These are phyloP conservation scores for Drosophila anomelani DNA, from an alignment of 2,888 invertebrate genomes.

Conservation along the genomic window DNA sequence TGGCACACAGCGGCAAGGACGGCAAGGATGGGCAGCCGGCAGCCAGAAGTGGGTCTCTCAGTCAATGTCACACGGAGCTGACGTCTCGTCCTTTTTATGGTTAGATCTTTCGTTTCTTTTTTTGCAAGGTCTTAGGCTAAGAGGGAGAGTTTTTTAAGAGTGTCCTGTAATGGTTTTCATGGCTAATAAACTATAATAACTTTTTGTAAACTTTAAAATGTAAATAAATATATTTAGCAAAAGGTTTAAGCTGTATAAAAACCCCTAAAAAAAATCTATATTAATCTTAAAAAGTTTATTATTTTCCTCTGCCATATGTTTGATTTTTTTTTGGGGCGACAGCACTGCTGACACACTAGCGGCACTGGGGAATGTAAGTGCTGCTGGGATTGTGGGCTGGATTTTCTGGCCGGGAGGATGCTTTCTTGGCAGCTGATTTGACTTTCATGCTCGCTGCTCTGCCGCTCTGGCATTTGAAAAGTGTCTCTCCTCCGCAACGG, in stretches of 20 bases:
- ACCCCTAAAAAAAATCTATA: background rate
- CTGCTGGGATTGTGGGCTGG: background rate
- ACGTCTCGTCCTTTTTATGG: slow-evolving; percentile 1
- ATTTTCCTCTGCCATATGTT: background rate
- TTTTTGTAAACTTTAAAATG: too few relatives aligned
- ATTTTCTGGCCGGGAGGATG: slow-evolving; percentile 5
- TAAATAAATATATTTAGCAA: background rate
- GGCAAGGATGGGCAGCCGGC: slow-evolving; percentile 61
- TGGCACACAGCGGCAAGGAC: slow-evolving; percentile 2
- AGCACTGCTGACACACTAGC: slow-evolving; percentile 13
- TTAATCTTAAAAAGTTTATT: background rate
- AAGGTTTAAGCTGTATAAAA: background rate
- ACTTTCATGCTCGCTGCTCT: slow-evolving; percentile 48
- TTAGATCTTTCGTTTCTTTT: background rate
- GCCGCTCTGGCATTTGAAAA: slow-evolving; percentile 37
- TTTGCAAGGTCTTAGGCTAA: background rate
- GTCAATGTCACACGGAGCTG: slow-evolving; percentile 69
- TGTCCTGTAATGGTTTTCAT: background rate
- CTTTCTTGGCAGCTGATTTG: slow-evolving; percentile 48
- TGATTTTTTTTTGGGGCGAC: background rate
- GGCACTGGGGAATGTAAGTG: slow-evolving; percentile 17
- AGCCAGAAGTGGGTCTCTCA: slow-evolving; percentile 73
- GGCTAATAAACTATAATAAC: background rate
- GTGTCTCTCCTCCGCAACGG: slow-evolving; percentile 37
- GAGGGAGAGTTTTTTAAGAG: background rate